Evolutionary conservation across 1,140 invertebrate genomes (phyloP).

Genomic region (Drosophila varians): DNA sequence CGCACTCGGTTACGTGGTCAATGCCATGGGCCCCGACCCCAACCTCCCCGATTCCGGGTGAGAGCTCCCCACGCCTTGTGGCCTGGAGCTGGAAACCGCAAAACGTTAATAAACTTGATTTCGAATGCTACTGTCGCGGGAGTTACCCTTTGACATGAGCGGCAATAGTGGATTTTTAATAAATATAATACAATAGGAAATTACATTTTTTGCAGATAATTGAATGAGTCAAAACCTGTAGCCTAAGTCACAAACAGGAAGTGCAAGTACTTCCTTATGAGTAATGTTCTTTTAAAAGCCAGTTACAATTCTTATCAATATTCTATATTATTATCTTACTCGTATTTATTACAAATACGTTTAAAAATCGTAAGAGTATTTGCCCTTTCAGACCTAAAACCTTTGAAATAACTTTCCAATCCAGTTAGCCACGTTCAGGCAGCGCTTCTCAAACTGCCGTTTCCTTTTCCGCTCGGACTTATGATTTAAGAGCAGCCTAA

Average conservation of each 20-base stretch:
- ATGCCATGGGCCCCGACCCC: constrained; percentile 56
- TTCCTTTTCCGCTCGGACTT: constrained; percentile 62
- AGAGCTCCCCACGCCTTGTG: constrained; percentile 54
- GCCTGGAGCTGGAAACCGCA: constrained; percentile 25
- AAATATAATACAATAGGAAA: too few species aligned
- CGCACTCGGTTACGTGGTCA: constrained; percentile 81
- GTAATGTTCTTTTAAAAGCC: not conserved
- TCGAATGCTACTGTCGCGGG: constrained; percentile 22
- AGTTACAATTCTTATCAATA: not conserved
- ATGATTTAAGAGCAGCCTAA: constrained; percentile 52
- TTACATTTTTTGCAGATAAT: not conserved
- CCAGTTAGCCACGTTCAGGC: not conserved
- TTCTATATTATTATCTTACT: not conserved
- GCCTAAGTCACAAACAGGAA: not conserved
- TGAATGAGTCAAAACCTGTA: constrained; percentile 9
- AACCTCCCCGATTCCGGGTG: constrained; percentile 44
- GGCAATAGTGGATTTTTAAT: too few species aligned
- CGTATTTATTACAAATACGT: not conserved
- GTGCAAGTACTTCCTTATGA: not conserved
- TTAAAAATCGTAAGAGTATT: constrained; percentile 6
- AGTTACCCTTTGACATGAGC: constrained; percentile 27
- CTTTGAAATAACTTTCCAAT: not conserved
- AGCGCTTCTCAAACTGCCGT: constrained; percentile 35
- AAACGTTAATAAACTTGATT: constrained; percentile 39
- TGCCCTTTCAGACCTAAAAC: not conserved